A percentile compares a stretch with the other conserved stretches of the same genome.
Conservation (phyloP, 2,888 invertebrate species). For the Erebia epiphron region DNA sequence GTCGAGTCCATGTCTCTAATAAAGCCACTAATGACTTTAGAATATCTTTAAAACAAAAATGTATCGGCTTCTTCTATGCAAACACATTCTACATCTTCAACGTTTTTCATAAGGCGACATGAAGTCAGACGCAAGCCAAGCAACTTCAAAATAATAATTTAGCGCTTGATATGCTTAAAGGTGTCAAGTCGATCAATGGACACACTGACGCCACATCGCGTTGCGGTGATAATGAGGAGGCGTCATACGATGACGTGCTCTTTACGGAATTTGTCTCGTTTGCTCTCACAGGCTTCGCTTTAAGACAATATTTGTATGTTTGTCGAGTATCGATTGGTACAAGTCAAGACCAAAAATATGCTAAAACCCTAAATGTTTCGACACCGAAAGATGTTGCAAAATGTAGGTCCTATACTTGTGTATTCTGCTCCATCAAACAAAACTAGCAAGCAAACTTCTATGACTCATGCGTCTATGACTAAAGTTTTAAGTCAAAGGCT, state of each 20-base stretch:
- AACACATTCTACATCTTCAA: too few relatives aligned
- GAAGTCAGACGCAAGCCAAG: too few relatives aligned
- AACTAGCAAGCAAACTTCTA: not conserved
- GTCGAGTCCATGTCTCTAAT: too few relatives aligned
- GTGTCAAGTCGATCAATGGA: slow-evolving; percentile 52
- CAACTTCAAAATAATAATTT: not conserved
- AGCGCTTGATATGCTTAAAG: slow-evolving; percentile 58
- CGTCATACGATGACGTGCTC: slow-evolving; percentile 67
- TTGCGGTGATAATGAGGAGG: slow-evolving; percentile 57
- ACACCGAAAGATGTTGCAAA: slow-evolving; percentile 11
- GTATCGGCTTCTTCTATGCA: too few relatives aligned
- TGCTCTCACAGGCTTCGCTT: slow-evolving; percentile 25
- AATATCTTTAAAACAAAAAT: too few relatives aligned
- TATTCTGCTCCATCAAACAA: slow-evolving; percentile 1
- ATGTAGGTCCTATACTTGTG: slow-evolving; percentile 2
- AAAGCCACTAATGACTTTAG: too few relatives aligned
- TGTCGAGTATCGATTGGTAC: slow-evolving; percentile 20
- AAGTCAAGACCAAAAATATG: slow-evolving; percentile 22
- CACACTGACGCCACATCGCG: slow-evolving; percentile 55
- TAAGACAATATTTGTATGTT: slow-evolving; percentile 34
- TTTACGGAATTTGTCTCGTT: slow-evolving; percentile 61
- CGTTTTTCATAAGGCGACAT: too few relatives aligned
- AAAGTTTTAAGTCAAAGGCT: not conserved
- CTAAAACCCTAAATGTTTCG: slow-evolving; percentile 6
- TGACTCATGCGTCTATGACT: not conserved